These are phyloP conservation scores for Nephrotoma appendiculata DNA, from an alignment of 2,888 invertebrate genomes.

Conservation along the genomic window DNA sequence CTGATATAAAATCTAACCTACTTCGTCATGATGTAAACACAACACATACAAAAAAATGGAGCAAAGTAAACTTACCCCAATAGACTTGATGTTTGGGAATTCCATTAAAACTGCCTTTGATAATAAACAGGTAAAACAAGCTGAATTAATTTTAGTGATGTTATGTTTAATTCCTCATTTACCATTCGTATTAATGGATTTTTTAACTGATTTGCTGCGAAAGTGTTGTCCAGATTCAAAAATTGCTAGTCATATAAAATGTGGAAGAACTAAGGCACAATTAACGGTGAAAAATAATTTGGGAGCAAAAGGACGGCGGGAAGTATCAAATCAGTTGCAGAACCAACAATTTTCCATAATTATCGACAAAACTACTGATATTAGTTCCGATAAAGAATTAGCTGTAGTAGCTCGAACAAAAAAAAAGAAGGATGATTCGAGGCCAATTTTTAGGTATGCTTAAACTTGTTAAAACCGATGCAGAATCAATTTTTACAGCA, in stretches of 20 bases:
- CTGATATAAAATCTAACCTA: too few species aligned
- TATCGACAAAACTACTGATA: background rate
- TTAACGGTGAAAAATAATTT: background rate
- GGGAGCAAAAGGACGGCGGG: background rate
- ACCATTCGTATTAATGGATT: conserved; percentile 9
- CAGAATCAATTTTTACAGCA: background rate
- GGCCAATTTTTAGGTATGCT: background rate
- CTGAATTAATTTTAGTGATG: conserved; percentile 10
- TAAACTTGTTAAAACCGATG: background rate
- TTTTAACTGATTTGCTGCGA: conserved; percentile 6
- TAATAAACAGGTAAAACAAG: conserved; percentile 7
- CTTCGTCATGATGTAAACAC: too few species aligned
- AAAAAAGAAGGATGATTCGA: background rate
- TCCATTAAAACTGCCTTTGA: background rate
- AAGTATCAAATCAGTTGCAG: background rate
- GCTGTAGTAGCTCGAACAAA: background rate
- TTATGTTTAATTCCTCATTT: conserved; percentile 11
- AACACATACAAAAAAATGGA: too few species aligned
- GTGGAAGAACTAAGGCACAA: conserved; percentile 8
- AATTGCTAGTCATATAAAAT: conserved; percentile 8
- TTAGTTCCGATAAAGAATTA: background rate
- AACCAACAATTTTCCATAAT: background rate
- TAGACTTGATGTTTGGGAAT: too few species aligned
- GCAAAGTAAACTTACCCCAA: too few species aligned
- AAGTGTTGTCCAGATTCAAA: conserved; percentile 11